Percentiles rank a stretch among this genome's conserved stretches.
Conservation (phyloP, 2,113 vertebrate species). For the Leptosomus discolor region DNA sequence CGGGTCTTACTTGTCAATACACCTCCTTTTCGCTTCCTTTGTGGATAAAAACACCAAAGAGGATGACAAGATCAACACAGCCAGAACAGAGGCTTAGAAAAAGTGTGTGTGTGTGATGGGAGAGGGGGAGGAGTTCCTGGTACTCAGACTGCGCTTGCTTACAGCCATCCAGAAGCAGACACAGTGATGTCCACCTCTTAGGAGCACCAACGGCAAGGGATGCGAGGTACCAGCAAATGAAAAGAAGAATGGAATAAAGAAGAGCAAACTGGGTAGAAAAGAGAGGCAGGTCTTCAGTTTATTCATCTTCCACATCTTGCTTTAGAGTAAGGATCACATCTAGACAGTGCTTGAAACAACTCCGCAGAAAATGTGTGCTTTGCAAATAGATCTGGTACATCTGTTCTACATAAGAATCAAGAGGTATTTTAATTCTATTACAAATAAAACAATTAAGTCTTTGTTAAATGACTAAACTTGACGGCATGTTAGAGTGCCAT, state of each 20-base stretch:
- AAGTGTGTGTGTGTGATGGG: not conserved
- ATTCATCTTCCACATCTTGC: not conserved
- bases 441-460: conserved; percentile 4
- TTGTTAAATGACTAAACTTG: not conserved
- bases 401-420: not conserved
- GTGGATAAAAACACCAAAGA: not conserved
- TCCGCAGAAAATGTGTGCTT: not conserved
- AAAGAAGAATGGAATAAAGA: not conserved
- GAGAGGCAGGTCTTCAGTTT: not conserved
- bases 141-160: not conserved
- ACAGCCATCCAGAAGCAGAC: not conserved
- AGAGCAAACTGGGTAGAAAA: not conserved
- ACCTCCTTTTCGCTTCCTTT: not conserved
- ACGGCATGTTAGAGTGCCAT: not conserved
- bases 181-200: not conserved
- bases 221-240: not conserved
- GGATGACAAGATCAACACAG: not conserved
- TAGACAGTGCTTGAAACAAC: not conserved
- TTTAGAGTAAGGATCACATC: not conserved
- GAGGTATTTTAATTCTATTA: conserved; percentile 25
- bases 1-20: not conserved
- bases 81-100: not conserved
- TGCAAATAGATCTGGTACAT: not conserved
- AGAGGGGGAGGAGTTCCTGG: not conserved
- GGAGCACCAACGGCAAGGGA: not conserved